Evolutionary conservation across 2,888 invertebrate genomes (phyloP).

Genomic region (Orthosia gracilis): DNA sequence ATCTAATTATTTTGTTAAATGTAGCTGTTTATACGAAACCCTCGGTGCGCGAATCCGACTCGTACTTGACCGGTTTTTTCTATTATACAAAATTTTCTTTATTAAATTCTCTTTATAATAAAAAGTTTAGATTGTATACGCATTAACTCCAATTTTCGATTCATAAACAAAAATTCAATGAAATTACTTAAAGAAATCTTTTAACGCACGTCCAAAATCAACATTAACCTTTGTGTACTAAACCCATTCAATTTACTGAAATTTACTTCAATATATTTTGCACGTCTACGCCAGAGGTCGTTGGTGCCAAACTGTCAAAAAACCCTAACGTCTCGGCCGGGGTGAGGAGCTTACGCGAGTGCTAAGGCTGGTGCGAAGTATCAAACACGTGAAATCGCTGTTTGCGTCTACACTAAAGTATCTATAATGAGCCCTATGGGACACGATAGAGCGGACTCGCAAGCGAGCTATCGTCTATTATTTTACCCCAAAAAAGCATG

Average conservation of each 20-base stretch:
- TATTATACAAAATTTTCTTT: neutral
- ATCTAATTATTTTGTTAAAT: too few species aligned
- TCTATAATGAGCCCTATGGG: too few species aligned
- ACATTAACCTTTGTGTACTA: neutral
- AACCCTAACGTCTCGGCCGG: neutral
- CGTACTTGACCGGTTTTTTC: too few species aligned
- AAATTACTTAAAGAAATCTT: neutral
- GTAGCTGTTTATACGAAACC: too few species aligned
- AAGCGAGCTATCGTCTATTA: neutral
- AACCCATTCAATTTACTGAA: constrained; percentile 20
- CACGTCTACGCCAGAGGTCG: constrained; percentile 11
- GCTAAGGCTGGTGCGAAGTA: neutral
- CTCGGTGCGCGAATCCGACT: too few species aligned
- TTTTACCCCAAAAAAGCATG: neutral
- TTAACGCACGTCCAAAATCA: constrained; percentile 8
- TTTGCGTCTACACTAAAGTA: neutral
- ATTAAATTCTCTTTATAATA: neutral
- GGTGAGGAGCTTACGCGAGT: neutral
- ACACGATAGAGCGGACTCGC: neutral
- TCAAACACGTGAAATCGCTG: neutral
- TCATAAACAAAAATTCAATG: neutral
- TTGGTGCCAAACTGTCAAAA: constrained; percentile 23
- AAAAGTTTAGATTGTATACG: neutral
- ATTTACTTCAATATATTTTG: constrained; percentile 17
- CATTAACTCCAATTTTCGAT: neutral